Conservation (phyloP, 2,888 invertebrate species). For the Zootermopsis nevadensis region DNA sequence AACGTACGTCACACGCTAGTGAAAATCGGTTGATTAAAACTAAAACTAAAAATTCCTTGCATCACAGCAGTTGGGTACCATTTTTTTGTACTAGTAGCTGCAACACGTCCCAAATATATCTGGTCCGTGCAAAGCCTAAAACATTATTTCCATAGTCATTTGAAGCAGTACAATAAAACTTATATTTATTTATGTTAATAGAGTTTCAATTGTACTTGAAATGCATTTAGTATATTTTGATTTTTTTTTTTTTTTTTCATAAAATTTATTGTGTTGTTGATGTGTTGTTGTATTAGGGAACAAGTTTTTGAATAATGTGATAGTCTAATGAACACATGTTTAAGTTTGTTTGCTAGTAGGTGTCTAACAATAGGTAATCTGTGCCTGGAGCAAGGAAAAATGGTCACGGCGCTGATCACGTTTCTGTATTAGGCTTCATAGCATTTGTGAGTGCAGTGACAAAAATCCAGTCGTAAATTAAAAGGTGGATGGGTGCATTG, state of each 20-base stretch:
- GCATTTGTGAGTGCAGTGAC: background rate
- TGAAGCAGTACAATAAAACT: conserved; percentile 39
- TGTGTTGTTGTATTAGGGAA: conserved; percentile 4
- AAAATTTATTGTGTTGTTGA: conserved; percentile 24
- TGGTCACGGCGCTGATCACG: conserved; percentile 5
- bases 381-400: conserved; percentile 1
- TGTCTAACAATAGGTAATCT: conserved; percentile 6
- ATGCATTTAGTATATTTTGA: conserved; percentile 36
- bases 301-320: background rate
- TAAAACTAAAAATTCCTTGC: background rate
- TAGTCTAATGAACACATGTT: background rate
- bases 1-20: conserved; percentile 11
- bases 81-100: conserved; percentile 14
- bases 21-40: conserved; percentile 32
- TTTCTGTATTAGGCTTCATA: conserved; percentile 16
- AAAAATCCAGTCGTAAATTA: background rate
- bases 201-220: conserved; percentile 27
- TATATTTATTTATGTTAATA: conserved; percentile 36
- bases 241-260: background rate
- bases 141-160: conserved; percentile 21
- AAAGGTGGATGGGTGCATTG: background rate
- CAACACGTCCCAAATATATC: conserved; percentile 19
- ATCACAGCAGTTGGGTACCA: background rate
- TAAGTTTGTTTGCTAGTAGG: conserved; percentile 20
- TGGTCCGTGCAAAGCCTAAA: conserved; percentile 34